phyloP scores from a whole-genome alignment of 1,140 invertebrate species.

The Pentalonia nigronervosa region DNA sequence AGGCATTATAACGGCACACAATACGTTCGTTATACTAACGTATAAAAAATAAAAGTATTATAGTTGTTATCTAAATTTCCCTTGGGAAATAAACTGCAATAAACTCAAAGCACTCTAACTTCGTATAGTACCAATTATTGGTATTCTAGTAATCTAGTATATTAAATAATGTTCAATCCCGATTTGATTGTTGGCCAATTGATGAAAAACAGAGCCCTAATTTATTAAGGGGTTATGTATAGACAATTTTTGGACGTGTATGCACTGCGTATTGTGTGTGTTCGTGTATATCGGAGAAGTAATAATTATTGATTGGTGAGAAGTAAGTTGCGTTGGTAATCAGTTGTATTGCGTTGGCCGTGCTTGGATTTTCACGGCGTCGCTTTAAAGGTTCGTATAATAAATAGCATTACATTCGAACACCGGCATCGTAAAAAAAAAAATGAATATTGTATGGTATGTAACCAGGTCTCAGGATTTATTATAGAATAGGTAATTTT shows the following conservation, averaged over 20 bases:
- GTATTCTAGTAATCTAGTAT: not conserved
- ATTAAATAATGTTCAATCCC: not conserved
- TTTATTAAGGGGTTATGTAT: not conserved
- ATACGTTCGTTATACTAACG: not conserved
- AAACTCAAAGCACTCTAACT: not conserved
- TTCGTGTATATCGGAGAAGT: not conserved
- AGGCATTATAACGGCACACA: not conserved
- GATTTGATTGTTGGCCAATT: not conserved
- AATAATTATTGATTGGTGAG: not conserved
- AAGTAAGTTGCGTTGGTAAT: no score
- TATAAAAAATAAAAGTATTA: not conserved
- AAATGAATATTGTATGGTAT: no score
- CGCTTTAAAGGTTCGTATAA: no score
- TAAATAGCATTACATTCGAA: no score
- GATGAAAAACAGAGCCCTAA: not conserved
- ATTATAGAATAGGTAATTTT: not conserved
- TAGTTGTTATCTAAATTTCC: not conserved
- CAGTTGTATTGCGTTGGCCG: no score
- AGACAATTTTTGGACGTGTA: not conserved
- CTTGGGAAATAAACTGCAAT: not conserved
- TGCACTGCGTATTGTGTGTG: not conserved
- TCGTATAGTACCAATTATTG: not conserved
- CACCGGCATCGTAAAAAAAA: no score
- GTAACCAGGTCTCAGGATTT: no score
- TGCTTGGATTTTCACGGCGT: not conserved